Evolutionary conservation across 2,888 invertebrate species (phyloP), one percentile per base, ranked within the genome.

Genomic region (Macrophya alboannulata): DNA sequence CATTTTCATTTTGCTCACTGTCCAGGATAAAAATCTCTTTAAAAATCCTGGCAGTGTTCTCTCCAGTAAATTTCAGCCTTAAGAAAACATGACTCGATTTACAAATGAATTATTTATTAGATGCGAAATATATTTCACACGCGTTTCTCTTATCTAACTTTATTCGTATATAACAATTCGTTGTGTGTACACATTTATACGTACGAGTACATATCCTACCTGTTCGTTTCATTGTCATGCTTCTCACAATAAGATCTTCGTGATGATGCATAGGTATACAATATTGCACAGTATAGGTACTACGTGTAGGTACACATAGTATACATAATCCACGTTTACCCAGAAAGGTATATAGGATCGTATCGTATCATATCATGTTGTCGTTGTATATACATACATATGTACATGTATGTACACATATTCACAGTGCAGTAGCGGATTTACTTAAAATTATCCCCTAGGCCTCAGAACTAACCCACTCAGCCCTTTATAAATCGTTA

Each of bases 81-180:
- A 68, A 68, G 68, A 31, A 68, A 5, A 31, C 68, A 68, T 31
- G 68, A 68, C 15, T 31, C 15, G 68, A 15, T 68, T 68, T 68
- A 17, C 68, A 31, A 68, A 15, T 25, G 31, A 37, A 68, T 31
- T 15, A 68, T 68, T 31, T 31, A 68, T 31, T 15, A 68, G 4
- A 68, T 31, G 68, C 15, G 31, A 68, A 31, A 68, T 31, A 68
- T 55, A 68, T 68, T 68, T 68, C 68, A 68, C 31, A 68, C 68
- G 31, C 68, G 68, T 68, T 68, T 31, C 68, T 31, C 31, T 68
- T 37, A 37, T 68, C 31, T 31, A 55, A 55, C 55, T 55, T 55
- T 55, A 55, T 55, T 55, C n/a, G n/a, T 55, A 55, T 31, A 17
- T 17, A 6, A 71, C 40, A 31, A 37, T 71, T n/a, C 71, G 40